Conservation (phyloP, 2,888 invertebrate species). For the Mamestra brassicae region DNA sequence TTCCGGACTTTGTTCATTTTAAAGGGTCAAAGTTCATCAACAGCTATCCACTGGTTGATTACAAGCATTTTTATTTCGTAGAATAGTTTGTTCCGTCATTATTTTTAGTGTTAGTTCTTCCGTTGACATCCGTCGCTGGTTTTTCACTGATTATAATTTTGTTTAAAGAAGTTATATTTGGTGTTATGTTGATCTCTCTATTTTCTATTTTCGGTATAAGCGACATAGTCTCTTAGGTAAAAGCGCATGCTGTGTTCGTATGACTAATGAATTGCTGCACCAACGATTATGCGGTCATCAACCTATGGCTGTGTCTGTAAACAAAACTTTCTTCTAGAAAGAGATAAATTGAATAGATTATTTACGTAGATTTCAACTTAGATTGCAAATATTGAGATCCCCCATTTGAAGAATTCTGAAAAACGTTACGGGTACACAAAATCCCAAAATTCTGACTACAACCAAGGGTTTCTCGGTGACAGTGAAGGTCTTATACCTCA, state of each 20-base stretch:
- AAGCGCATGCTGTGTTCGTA: background rate
- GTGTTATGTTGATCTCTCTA: background rate
- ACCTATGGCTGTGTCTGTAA: background rate
- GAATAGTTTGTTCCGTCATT: background rate
- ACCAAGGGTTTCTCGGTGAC: too few relatives aligned
- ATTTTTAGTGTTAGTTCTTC: background rate
- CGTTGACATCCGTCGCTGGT: background rate
- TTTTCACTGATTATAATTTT: background rate
- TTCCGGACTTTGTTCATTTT: background rate
- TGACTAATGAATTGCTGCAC: background rate
- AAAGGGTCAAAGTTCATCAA: slow-evolving; percentile 53
- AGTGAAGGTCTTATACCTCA: too few relatives aligned
- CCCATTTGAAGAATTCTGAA: background rate
- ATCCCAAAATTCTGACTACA: background rate
- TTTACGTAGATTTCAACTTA: background rate
- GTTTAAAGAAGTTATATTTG: background rate
- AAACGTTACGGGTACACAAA: background rate
- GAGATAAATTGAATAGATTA: slow-evolving; percentile 6
- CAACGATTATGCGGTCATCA: background rate
- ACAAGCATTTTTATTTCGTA: background rate
- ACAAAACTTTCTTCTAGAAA: slow-evolving; percentile 15
- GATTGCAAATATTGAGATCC: background rate
- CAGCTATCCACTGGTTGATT: accelerated
- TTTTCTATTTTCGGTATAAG: background rate
- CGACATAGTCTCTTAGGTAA: background rate